Conservation (phyloP, 2,113 vertebrate genomes). For the Menura novaehollandiae region DNA sequence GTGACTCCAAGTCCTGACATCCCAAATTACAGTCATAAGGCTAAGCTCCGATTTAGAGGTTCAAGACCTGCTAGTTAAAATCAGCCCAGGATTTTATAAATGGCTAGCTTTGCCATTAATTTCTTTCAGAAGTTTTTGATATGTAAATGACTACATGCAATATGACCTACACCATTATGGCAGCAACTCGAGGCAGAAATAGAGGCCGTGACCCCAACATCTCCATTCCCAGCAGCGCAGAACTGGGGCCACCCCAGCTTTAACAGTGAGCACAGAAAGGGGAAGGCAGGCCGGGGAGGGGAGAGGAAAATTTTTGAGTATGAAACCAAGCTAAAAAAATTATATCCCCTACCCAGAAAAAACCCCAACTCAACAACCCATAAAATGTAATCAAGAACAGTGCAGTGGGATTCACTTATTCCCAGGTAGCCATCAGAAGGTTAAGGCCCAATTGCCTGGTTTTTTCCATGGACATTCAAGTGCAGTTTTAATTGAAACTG, state of each 20-base stretch:
- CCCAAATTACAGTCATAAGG: not conserved
- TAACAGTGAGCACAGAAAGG: not conserved
- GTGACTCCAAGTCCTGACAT: not conserved
- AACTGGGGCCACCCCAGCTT: not conserved
- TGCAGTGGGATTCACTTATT: conserved; percentile 16
- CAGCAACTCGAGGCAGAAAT: not conserved
- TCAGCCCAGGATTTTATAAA: not conserved
- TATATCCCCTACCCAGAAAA: not conserved
- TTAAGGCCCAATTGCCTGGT: conserved; percentile 44
- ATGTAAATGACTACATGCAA: conserved; percentile 22
- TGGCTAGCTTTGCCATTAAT: not conserved
- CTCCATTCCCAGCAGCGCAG: not conserved
- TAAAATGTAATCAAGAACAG: conserved; percentile 33
- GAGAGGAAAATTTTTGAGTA: not conserved
- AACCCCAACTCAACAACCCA: not conserved
- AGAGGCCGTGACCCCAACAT: not conserved
- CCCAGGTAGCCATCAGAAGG: conserved; percentile 39
- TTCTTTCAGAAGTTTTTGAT: conserved; percentile 31
- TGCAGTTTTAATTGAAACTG: conserved; percentile 87
- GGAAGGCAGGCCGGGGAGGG: rapidly evolving
- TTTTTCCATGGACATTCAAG: conserved; percentile 66
- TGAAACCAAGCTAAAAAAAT: not conserved
- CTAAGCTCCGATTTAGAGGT: conserved; percentile 1
- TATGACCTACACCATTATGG: not conserved
- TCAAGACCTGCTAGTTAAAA: conserved; percentile 27